These are phyloP conservation scores for Pseudoips prasinana DNA, from an alignment of 2,888 invertebrate species.

Conservation along the genomic window DNA sequence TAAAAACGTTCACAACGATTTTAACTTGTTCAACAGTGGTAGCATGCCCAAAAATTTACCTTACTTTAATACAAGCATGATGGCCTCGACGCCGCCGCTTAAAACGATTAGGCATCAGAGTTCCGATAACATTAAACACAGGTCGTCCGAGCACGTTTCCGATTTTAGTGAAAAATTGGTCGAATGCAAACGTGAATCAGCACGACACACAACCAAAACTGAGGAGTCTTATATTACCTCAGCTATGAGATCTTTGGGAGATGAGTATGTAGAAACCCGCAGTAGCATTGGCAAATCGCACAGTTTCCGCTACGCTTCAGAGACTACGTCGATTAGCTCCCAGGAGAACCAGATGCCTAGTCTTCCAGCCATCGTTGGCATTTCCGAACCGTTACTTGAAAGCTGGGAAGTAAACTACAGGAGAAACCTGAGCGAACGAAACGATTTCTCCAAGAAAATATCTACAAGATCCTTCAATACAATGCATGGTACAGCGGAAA, in stretches of 20 bases:
- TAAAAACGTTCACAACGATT: slow-evolving; percentile 60
- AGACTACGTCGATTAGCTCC: slow-evolving; percentile 70
- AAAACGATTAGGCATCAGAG: slow-evolving; percentile 65
- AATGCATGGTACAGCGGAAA: slow-evolving; percentile 55
- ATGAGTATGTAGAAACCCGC: slow-evolving; percentile 69
- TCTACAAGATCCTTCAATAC: slow-evolving; percentile 70
- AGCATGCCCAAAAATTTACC: slow-evolving; percentile 75
- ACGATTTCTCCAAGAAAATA: slow-evolving; percentile 63
- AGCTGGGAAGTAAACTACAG: slow-evolving; percentile 79
- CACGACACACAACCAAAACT: slow-evolving; percentile 50
- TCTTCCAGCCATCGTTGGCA: slow-evolving; percentile 75
- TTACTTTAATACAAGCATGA: slow-evolving; percentile 62
- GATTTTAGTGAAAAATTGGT: slow-evolving; percentile 59
- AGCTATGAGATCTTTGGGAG: slow-evolving; percentile 66
- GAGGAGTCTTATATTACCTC: slow-evolving; percentile 65
- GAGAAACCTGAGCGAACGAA: slow-evolving; percentile 66
- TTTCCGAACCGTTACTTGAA: slow-evolving; percentile 74
- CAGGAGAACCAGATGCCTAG: slow-evolving; percentile 78
- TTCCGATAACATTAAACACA: slow-evolving; percentile 68
- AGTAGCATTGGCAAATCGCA: slow-evolving; percentile 87
- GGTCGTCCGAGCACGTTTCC: slow-evolving; percentile 61
- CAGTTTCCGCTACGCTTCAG: slow-evolving; percentile 85
- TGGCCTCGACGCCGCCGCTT: slow-evolving; percentile 64
- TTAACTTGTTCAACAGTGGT: slow-evolving; percentile 58
- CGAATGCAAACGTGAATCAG: slow-evolving; percentile 55